Conservation (phyloP, 2,113 vertebrate species). For the Suncus etruscus region DNA sequence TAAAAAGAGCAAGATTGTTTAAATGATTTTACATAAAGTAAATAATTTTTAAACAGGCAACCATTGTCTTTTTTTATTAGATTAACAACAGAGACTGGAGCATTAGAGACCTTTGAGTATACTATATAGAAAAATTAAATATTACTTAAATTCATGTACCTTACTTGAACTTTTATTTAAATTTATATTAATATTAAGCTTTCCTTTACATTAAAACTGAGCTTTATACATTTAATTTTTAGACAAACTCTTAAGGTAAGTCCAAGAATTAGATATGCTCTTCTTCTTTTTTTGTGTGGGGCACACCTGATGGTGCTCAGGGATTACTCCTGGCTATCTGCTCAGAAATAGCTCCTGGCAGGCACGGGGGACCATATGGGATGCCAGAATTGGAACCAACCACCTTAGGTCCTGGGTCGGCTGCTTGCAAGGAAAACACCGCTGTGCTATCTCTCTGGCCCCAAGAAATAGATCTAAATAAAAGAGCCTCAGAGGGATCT, state of each 20-base stretch:
- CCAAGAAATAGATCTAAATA: constrained; percentile 30
- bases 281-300: too few relatives aligned
- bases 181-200: constrained; percentile 5
- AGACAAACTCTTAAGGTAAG: neutral
- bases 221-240: constrained; percentile 23
- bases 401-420: too few relatives aligned
- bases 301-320: too few relatives aligned
- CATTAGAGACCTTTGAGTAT: neutral
- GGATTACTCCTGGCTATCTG: too few relatives aligned
- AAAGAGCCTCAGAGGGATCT: neutral
- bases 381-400: too few relatives aligned
- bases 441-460: too few relatives aligned
- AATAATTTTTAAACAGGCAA: constrained; percentile 42
- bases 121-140: neutral
- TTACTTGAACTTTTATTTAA: constrained; percentile 16
- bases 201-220: constrained; percentile 25
- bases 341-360: too few relatives aligned
- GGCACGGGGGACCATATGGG: too few relatives aligned
- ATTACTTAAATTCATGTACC: constrained; percentile 2
- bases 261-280: constrained; percentile 4
- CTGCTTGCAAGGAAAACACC: too few relatives aligned
- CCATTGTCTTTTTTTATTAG: constrained; percentile 4
- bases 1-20: neutral
- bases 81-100: constrained; percentile 16
- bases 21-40: neutral